Base-by-base conservation (phyloP, 2,888 invertebrate genomes). In the Lithophane leautieri region DNA sequence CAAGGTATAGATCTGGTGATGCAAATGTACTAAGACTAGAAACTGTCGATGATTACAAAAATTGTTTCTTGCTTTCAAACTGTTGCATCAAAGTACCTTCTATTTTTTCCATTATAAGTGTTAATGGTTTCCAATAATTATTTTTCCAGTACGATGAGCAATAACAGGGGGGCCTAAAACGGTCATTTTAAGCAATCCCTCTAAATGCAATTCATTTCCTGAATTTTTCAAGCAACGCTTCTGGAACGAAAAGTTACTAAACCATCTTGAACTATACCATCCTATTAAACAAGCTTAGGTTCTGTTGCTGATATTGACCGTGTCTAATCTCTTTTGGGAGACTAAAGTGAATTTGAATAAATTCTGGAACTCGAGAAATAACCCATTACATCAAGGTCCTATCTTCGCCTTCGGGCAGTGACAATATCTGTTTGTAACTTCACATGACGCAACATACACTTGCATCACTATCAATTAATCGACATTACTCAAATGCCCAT, bases 391-490 rank as follows among this genome's bases (percentile, higher is more conserved):
- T 73, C 22, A 80, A 63, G 34, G 40, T 40, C 6, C 67, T 52
- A 34, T 8, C 52, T 34, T 58, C 4, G n/a, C 22, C 25, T 22
- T 50, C n/a, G 3, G 28, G 22, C 11, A 19, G 19, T 54, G 28
- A 65, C 28, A 63, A 54, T 54, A 54, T 22, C 54, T 44, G n/a
- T 28, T 56, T 61, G 63, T 70, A 79, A 62, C 50, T 63, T 4
- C n/a, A 50, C 47, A 16, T 77, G 58, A 66, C 25, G 69, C 44
- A 84, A 81, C 52, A 11, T 4, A 56, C n/a, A 72, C 67, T 84
- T 79, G 69, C 87, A 73, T 79, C 79, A 83, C 40, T 75, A 73
- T 68, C 78, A 82, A 84, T 84, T 82, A 87, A 78, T 76, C 28
- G 66, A 8, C 66, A 84, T 73, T 82, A 86, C 79, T 75, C 50